Evolutionary conservation across 2,888 invertebrate genomes (phyloP).

Genomic region (Pemphredon lugubris): DNA sequence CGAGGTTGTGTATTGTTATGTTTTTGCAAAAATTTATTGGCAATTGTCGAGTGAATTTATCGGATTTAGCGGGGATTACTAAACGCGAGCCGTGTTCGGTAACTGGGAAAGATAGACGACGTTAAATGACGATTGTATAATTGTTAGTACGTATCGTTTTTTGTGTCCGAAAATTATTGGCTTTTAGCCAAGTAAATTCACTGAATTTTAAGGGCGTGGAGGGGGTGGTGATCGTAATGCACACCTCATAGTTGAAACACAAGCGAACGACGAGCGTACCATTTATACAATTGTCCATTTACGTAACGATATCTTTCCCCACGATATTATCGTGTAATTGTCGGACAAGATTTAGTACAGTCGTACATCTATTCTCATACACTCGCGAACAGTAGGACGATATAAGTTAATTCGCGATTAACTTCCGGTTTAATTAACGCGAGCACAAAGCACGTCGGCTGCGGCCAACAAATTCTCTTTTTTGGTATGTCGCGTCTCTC

Average conservation of each 20-base stretch:
- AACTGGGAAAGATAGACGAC: conserved; percentile 29
- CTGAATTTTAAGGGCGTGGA: too few relatives aligned
- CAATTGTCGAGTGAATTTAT: conserved; percentile 43
- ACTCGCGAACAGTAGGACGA: too few relatives aligned
- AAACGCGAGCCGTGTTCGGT: conserved; percentile 4
- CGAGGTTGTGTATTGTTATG: conserved; percentile 17
- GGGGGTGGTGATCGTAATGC: too few relatives aligned
- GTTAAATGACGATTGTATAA: conserved; percentile 31
- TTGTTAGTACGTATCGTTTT: neutral
- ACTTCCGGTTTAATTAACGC: too few relatives aligned
- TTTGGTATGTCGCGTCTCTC: too few relatives aligned
- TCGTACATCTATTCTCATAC: neutral
- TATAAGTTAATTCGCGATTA: too few relatives aligned
- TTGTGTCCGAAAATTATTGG: neutral
- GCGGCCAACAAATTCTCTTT: too few relatives aligned
- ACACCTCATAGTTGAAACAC: too few relatives aligned
- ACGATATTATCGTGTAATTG: neutral
- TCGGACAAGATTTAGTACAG: neutral
- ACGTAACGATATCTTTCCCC: neutral
- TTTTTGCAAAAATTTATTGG: conserved; percentile 40
- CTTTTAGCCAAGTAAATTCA: neutral
- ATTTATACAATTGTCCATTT: too few relatives aligned
- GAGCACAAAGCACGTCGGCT: too few relatives aligned
- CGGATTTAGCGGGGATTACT: conserved; percentile 37
- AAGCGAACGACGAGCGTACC: too few relatives aligned